phyloP scores from a whole-genome alignment of 2,888 invertebrate species.

The Phragmatobia fuliginosa region DNA sequence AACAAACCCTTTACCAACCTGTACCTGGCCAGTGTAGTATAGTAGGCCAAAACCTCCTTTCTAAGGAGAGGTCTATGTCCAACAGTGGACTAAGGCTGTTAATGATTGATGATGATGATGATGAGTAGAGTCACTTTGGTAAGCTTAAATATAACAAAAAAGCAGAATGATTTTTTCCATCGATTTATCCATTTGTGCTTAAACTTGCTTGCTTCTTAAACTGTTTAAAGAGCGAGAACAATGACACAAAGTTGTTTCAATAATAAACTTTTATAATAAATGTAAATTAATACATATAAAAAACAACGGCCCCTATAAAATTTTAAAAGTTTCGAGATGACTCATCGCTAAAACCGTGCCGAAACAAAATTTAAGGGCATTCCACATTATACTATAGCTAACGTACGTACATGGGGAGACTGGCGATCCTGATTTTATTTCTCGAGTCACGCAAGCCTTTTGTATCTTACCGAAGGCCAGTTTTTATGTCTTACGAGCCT shows the following conservation, averaged over 20 bases:
- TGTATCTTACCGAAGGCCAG: neutral
- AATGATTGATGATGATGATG: too few species aligned
- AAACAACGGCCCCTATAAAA: neutral
- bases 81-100: too few species aligned
- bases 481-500: slow-evolving; percentile 11
- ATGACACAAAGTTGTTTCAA: neutral
- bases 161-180: too few species aligned
- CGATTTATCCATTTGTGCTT: neutral
- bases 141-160: too few species aligned
- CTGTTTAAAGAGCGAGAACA: neutral
- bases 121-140: too few species aligned
- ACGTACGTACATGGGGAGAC: slow-evolving; percentile 4
- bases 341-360: slow-evolving; percentile 32
- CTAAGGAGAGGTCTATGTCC: too few species aligned
- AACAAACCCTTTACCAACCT: too few species aligned
- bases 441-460: slow-evolving; percentile 34
- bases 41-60: too few species aligned
- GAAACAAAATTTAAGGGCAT: slow-evolving; percentile 37
- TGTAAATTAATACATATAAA: neutral
- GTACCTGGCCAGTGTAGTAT: too few species aligned
- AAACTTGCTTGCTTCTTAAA: neutral
- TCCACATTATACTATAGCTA: slow-evolving; percentile 3
- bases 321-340: slow-evolving; percentile 22
- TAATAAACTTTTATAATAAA: slow-evolving; percentile 6
- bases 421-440: slow-evolving; percentile 22